These are phyloP conservation scores for Petrocephalus sullivani DNA, from an alignment of 2,797 vertebrate species.

Conservation along the genomic window DNA sequence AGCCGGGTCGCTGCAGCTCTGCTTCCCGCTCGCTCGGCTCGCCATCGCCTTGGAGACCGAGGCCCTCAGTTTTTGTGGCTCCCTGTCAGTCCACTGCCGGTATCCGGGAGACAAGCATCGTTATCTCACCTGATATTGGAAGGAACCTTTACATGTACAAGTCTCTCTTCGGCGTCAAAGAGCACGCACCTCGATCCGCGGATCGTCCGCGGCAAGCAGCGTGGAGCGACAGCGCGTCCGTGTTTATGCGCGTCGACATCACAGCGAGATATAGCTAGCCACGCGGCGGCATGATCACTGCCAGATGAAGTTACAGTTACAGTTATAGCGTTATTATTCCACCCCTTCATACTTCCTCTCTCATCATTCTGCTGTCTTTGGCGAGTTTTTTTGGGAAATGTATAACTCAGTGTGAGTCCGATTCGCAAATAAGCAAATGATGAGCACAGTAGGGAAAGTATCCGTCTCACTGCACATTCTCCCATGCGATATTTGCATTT, in stretches of 20 bases:
- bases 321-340: neutral
- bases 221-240: neutral
- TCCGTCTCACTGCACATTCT: neutral
- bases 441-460: neutral
- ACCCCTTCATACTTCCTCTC: neutral
- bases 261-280: neutral
- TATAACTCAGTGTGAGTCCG: neutral
- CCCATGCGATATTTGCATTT: neutral
- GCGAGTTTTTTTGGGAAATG: neutral
- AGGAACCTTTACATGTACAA: conserved; percentile 49
- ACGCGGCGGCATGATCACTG: neutral
- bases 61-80: conserved; percentile 17
- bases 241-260: neutral
- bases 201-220: conserved; percentile 35
- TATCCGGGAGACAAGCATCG: conserved; percentile 49
- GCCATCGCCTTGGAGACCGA: conserved; percentile 41
- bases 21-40: conserved; percentile 52
- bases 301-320: neutral
- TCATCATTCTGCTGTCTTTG: neutral
- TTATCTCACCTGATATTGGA: conserved; percentile 36
- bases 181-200: conserved; percentile 33
- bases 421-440: neutral
- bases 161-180: conserved; percentile 48
- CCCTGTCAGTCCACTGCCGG: conserved; percentile 30
- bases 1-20: conserved; percentile 49